Evolutionary conservation across 2,888 invertebrate species (phyloP), one percentile per base, ranked within the genome.

Genomic region (Agapostemon virescens): DNA sequence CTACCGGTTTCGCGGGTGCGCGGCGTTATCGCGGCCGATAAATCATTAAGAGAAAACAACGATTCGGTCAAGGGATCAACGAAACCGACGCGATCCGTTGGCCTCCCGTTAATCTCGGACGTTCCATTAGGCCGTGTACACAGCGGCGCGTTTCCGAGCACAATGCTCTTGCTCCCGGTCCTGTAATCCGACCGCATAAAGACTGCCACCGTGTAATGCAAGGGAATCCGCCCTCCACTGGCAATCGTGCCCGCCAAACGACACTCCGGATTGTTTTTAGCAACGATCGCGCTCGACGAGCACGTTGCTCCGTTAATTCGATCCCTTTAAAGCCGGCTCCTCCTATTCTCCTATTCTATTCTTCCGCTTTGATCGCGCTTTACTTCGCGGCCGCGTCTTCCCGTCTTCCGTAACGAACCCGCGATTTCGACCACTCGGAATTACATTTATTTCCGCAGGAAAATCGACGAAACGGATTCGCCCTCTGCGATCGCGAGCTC

Each of bases 121-220:
- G 77, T 80, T 84, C 82, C 82, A 84, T 85, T 84, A 79, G 79
- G 77, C 58, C 66, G 69, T 77, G 82, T 77, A 74, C 82, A 74
- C 77, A 74, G 81, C 49, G 81, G 81, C 69, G 23, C 40, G 72
- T 76, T 71, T 30, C 36, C 66, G 55, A 38, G 58, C 58, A 71
- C 70, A 49, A 49, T 72, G 80, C 55, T 68, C 61, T 69, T 75
- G 69, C 68, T 26, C 74, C n/a, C 68, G n/a, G 45, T 71, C 69
- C 38, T 79, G 82, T 79, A 79, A 82, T 82, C 79, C 83, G 77
- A 72, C 79, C 82, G 55, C 79, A 61, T 70, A 76, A 82, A 82
- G 82, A 77, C 82, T 72, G 76, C 49, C 68, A 66, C 69, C 74
- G 71, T 79, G 82, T 80, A 82, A 80, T 67, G 69, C 72, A 20